Evolutionary conservation across 2,888 invertebrate genomes (phyloP).

Genomic region (Dorcus hopei): DNA sequence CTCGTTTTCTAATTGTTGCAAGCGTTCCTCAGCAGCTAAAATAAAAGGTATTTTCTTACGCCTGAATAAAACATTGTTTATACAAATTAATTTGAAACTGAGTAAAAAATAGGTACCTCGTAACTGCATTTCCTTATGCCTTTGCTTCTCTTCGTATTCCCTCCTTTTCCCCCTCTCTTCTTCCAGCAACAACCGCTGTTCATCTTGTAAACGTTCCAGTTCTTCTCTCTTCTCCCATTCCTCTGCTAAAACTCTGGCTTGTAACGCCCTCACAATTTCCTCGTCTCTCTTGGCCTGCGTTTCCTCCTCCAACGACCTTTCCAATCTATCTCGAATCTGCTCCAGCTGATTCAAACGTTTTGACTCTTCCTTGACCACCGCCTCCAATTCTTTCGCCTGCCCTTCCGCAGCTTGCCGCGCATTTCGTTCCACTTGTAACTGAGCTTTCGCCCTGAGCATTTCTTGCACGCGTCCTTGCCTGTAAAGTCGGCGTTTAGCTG

Average conservation of each 20-base stretch:
- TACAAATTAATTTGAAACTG: too few relatives aligned
- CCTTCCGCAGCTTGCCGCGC: slow-evolving; percentile 60
- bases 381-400: slow-evolving; percentile 63
- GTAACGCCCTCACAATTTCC: slow-evolving; percentile 71
- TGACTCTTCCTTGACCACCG: slow-evolving; percentile 68
- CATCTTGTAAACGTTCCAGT: slow-evolving; percentile 73
- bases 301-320: slow-evolving; percentile 73
- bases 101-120: slow-evolving; percentile 43
- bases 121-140: slow-evolving; percentile 66
- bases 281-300: slow-evolving; percentile 82
- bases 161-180: slow-evolving; percentile 71
- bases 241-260: slow-evolving; percentile 72
- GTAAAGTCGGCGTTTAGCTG: slow-evolving; percentile 51
- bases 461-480: slow-evolving; percentile 59
- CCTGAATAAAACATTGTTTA: too few relatives aligned
- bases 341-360: slow-evolving; percentile 72
- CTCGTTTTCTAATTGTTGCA: slow-evolving; percentile 70
- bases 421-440: slow-evolving; percentile 64
- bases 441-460: slow-evolving; percentile 56
- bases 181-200: slow-evolving; percentile 69
- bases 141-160: slow-evolving; percentile 70
- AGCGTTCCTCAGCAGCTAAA: slow-evolving; percentile 67
- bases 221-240: slow-evolving; percentile 83
- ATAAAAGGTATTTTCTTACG: not conserved
- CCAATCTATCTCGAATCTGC: slow-evolving; percentile 65